A percentile compares a stretch with the other conserved stretches of the same genome.
phyloP scores from a whole-genome alignment of 2,797 vertebrate genomes.

The Discoglossus pictus region DNA sequence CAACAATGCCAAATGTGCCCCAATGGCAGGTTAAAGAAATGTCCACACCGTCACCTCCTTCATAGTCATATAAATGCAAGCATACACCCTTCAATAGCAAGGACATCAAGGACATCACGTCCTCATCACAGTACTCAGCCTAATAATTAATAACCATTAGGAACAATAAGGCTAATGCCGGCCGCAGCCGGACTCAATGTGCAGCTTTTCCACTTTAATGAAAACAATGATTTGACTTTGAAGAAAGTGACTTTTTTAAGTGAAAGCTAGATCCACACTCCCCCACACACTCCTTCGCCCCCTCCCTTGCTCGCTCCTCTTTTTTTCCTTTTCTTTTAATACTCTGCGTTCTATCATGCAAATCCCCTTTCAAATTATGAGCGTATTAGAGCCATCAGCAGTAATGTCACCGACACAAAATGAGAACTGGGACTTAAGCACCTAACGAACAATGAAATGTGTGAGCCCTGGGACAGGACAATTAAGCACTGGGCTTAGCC shows the following conservation, averaged over 20 bases:
- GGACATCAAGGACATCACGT: conserved; percentile 78
- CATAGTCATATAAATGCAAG: conserved; percentile 37
- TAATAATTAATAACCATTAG: conserved; percentile 87
- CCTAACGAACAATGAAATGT: conserved; percentile 99
- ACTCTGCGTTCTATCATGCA: conserved; percentile 99
- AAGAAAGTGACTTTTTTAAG: conserved; percentile 99
- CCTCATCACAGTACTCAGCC: conserved; percentile 68
- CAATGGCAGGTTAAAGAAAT: conserved; percentile 7
- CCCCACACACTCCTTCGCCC: conserved; percentile 57
- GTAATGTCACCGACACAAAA: conserved; percentile 99
- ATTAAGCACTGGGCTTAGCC: conserved; percentile 99
- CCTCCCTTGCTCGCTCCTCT: conserved; percentile 62
- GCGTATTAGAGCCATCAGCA: conserved; percentile 99
- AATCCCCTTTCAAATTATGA: conserved; percentile 99
- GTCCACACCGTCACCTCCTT: conserved; percentile 28
- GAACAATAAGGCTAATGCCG: conserved; percentile 76
- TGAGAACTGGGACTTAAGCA: conserved; percentile 99
- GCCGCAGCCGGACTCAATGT: conserved; percentile 69
- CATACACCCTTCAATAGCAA: conserved; percentile 65
- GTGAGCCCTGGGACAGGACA: conserved; percentile 99
- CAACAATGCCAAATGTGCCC: no score
- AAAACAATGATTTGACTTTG: conserved; percentile 98
- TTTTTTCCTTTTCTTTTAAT: conserved; percentile 96
- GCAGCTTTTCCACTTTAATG: conserved; percentile 70
- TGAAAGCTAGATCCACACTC: conserved; percentile 85